Evolutionary conservation across 2,113 vertebrate genomes (phyloP).

Genomic region (Sinocyclocheilus anshuiensis): DNA sequence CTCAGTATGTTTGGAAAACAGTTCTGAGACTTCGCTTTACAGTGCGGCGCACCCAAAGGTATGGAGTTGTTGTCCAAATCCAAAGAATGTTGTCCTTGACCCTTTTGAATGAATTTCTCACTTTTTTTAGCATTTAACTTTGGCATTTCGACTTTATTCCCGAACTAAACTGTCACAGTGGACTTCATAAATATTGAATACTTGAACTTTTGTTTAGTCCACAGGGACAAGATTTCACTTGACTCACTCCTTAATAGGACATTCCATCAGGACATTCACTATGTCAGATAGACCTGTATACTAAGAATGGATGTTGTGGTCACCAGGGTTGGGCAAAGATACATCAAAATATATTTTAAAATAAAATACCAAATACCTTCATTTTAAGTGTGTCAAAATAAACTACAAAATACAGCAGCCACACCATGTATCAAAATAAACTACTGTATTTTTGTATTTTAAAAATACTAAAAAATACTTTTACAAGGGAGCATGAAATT

Average conservation of each 20-base stretch:
- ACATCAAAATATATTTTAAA: too few species aligned
- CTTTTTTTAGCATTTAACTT: neutral
- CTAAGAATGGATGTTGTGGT: conserved; percentile 11
- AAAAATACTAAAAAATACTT: too few species aligned
- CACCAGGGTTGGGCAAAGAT: too few species aligned
- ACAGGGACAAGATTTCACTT: neutral
- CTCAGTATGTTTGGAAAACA: conserved; percentile 19
- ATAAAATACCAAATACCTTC: too few species aligned
- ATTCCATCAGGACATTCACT: neutral
- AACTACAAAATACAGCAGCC: too few species aligned
- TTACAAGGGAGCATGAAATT: too few species aligned
- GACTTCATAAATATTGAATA: neutral
- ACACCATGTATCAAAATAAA: too few species aligned
- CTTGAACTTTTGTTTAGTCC: conserved; percentile 5
- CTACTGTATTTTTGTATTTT: too few species aligned
- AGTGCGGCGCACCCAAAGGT: neutral
- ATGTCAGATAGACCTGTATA: neutral
- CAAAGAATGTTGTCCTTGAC: conserved; percentile 8
- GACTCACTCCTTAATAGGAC: neutral
- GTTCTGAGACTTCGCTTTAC: neutral
- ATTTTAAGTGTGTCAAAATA: too few species aligned
- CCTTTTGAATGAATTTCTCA: neutral
- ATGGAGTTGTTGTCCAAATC: neutral
- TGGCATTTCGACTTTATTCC: neutral
- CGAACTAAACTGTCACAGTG: neutral